These are phyloP conservation scores for Pandemis heparana DNA, from an alignment of 2,888 invertebrate species.

Conservation along the genomic window DNA sequence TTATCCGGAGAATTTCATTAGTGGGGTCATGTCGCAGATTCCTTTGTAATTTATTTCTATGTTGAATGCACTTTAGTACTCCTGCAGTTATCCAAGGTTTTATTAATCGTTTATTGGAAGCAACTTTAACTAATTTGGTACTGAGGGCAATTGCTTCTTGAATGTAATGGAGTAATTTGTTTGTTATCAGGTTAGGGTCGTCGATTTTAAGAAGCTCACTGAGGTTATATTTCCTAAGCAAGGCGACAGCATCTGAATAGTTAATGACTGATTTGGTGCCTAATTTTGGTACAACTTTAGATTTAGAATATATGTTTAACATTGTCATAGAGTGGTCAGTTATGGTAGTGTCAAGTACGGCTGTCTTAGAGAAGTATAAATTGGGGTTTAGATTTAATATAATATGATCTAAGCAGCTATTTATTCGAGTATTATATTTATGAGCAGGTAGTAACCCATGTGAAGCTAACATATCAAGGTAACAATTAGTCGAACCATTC, in stretches of 20 bases:
- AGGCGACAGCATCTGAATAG: not conserved
- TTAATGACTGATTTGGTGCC: not conserved
- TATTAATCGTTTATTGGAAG: no score
- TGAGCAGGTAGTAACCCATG: conserved; percentile 3
- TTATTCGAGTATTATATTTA: not conserved
- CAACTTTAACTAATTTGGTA: no score
- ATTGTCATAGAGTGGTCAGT: conserved; percentile 2
- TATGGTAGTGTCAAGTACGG: not conserved
- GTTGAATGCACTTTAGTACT: no score
- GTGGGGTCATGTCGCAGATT: no score
- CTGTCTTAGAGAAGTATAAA: not conserved
- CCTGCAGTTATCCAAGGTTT: no score
- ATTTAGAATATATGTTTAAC: conserved; percentile 5
- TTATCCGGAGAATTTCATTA: no score
- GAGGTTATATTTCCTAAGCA: no score
- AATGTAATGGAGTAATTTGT: not conserved
- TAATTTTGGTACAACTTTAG: not conserved
- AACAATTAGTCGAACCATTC: not conserved
- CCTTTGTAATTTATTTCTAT: no score
- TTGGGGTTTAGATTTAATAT: conserved; percentile 4
- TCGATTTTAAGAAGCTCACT: not conserved
- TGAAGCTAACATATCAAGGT: not conserved
- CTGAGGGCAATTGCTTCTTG: not conserved
- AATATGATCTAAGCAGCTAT: no score
- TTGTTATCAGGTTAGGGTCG: not conserved